Conservation (phyloP, 2,888 invertebrate genomes). For the Ichneumon xanthorius region DNA sequence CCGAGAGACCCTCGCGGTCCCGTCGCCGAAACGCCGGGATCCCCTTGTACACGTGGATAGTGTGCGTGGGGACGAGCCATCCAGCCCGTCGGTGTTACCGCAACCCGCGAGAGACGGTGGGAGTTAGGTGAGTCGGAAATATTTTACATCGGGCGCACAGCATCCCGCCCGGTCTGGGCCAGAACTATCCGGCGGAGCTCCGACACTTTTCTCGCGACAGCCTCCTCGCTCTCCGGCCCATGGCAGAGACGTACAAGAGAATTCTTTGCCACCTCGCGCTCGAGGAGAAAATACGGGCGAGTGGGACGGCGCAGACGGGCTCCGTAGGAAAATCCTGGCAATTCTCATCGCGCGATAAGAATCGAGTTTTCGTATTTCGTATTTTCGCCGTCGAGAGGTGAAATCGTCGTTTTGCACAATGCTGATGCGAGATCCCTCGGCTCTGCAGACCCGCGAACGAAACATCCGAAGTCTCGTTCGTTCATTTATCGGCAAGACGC, state of each 20-base stretch:
- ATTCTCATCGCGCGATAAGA: slow-evolving; percentile 26
- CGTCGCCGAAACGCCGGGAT: slow-evolving; percentile 2
- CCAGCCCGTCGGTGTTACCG: background rate
- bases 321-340: slow-evolving; percentile 20
- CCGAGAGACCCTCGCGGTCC: slow-evolving; percentile 9
- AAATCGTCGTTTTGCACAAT: background rate
- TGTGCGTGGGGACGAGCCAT: background rate
- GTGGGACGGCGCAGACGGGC: background rate
- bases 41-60: background rate
- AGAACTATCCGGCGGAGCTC: slow-evolving; percentile 4
- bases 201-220: slow-evolving; percentile 8
- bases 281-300: background rate
- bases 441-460: background rate
- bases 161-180: slow-evolving; percentile 18
- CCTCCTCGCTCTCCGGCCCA: background rate
- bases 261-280: slow-evolving; percentile 16
- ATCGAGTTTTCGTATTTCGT: slow-evolving; percentile 6
- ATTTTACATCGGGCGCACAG: slow-evolving; percentile 44
- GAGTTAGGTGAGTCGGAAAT: slow-evolving; percentile 34
- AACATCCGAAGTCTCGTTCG: background rate
- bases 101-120: background rate
- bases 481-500: background rate
- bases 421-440: background rate
- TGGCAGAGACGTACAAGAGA: too few species aligned
- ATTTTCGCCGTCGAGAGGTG: background rate